Evolutionary conservation across 2,113 vertebrate genomes (phyloP).

Genomic region (Symphodus melops): DNA sequence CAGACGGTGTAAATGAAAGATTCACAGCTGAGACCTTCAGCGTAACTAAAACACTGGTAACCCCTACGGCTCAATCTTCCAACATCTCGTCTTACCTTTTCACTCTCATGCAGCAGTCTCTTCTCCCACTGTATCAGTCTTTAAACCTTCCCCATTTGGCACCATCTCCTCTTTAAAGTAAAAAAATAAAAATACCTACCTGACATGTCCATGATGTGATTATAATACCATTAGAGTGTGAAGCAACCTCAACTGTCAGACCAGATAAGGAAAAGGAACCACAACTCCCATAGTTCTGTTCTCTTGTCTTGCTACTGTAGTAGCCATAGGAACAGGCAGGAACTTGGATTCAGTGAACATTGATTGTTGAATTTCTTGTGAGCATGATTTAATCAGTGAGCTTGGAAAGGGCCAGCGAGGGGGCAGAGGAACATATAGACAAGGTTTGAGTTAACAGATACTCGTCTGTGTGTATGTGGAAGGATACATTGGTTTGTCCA

Average conservation of each 20-base stretch:
- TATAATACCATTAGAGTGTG: background rate
- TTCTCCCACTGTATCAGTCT: constrained; percentile 3
- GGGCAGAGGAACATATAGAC: constrained; percentile 20
- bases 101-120: background rate
- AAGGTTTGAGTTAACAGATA: constrained; percentile 50
- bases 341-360: constrained; percentile 48
- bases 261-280: constrained; percentile 9
- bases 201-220: background rate
- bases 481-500: constrained; percentile 7
- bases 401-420: constrained; percentile 1
- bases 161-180: background rate
- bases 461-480: background rate
- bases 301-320: constrained; percentile 36
- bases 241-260: background rate
- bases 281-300: constrained; percentile 28
- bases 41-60: constrained; percentile 27
- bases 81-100: constrained; percentile 3
- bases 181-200: background rate
- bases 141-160: background rate
- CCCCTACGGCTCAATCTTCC: constrained; percentile 23
- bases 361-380: constrained; percentile 45
- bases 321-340: constrained; percentile 67
- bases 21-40: constrained; percentile 57
- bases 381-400: constrained; percentile 47
- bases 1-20: constrained; percentile 67